Percentiles rank a stretch among this genome's conserved stretches.
These are phyloP conservation scores for Ptychoptera contaminata DNA, from an alignment of 2,888 invertebrate genomes.

Conservation along the genomic window DNA sequence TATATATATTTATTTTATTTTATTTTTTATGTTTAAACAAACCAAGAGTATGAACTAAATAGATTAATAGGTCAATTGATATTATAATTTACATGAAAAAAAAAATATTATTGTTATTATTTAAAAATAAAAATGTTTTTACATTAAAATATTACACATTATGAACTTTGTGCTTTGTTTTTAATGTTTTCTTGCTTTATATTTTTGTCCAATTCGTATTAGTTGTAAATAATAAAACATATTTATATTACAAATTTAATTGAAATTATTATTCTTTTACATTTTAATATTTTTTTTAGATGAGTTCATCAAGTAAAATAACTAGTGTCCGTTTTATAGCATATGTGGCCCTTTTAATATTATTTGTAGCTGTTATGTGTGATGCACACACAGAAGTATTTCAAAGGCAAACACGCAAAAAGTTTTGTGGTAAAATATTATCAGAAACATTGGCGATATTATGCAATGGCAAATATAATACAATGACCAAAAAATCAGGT, in stretches of 20 bases:
- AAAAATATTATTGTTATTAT: no score
- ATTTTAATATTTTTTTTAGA: background rate
- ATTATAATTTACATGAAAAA: background rate
- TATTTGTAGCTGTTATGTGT: background rate
- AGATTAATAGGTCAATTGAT: background rate
- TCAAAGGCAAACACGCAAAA: background rate
- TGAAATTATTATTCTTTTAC: background rate
- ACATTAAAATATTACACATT: background rate
- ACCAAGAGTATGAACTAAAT: background rate
- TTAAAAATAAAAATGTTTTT: background rate
- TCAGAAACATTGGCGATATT: background rate
- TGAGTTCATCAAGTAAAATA: background rate
- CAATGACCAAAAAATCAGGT: background rate
- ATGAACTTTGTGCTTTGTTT: background rate
- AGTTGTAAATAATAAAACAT: background rate
- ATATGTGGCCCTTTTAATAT: background rate
- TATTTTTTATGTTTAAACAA: no score
- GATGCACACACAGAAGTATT: background rate
- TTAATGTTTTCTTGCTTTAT: background rate
- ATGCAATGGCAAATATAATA: background rate
- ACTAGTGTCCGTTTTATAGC: background rate
- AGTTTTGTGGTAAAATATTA: background rate
- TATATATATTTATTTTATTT: no score
- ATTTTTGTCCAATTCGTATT: background rate
- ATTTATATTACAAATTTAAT: background rate